Conservation (phyloP, 2,888 invertebrate genomes). For the Eulithis testata region DNA sequence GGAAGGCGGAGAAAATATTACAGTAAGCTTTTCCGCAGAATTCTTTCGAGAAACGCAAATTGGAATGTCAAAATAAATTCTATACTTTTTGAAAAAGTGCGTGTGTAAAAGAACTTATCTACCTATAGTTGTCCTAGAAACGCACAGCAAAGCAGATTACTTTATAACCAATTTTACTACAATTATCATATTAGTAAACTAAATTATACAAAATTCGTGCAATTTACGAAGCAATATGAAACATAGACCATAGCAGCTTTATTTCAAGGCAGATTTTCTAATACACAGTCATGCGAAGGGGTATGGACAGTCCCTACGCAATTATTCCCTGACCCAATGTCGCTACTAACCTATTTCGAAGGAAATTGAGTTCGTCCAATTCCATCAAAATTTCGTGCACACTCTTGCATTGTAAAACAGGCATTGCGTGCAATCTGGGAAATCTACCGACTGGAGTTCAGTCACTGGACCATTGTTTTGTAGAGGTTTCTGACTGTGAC, state of each 20-base stretch:
- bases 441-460: not conserved
- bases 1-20: constrained; percentile 7
- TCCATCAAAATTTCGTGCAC: constrained; percentile 76
- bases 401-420: constrained; percentile 78
- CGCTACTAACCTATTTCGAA: constrained; percentile 72
- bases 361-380: constrained; percentile 81
- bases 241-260: constrained; percentile 37
- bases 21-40: constrained; percentile 1
- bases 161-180: too few species aligned
- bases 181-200: too few species aligned
- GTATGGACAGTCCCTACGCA: constrained; percentile 70
- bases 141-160: too few species aligned
- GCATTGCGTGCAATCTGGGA: constrained; percentile 11
- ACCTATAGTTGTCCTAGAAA: too few species aligned
- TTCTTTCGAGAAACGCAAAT: not conserved
- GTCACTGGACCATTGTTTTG: not conserved
- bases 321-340: constrained; percentile 76
- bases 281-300: constrained; percentile 50
- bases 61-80: not conserved
- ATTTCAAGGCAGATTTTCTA: constrained; percentile 42
- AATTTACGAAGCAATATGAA: constrained; percentile 19
- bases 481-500: not conserved
- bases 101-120: too few species aligned
- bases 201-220: too few species aligned
- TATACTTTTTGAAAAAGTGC: not conserved